These are phyloP conservation scores for Aurelia aurita complex sp. Pacific DNA, from an alignment of 30 jellyfish, hydroid and myxozoan species.

Conservation along the genomic window DNA sequence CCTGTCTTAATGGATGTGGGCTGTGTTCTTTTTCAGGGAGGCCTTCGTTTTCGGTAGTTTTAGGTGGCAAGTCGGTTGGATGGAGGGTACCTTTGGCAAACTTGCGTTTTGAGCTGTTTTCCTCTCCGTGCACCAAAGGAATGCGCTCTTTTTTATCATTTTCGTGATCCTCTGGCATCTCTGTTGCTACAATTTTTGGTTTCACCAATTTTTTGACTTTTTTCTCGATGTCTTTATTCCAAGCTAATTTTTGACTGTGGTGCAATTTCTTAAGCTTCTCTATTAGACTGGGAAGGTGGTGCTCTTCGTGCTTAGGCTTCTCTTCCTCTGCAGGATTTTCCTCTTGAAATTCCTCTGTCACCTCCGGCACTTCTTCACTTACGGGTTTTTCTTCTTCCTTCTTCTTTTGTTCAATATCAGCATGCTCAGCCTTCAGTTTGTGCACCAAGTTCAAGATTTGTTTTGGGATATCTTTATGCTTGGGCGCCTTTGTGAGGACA, in stretches of 20 bases:
- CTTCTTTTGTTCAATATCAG: neutral
- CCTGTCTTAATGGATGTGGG: slow-evolving; percentile 16
- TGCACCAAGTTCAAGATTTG: slow-evolving; percentile 22
- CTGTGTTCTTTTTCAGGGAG: slow-evolving; percentile 42
- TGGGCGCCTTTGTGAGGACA: neutral
- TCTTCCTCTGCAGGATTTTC: neutral
- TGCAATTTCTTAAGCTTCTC: no score
- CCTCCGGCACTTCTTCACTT: neutral
- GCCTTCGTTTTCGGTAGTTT: slow-evolving; percentile 42
- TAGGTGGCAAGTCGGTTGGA: slow-evolving; percentile 65
- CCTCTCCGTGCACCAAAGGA: neutral
- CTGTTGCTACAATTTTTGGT: no score
- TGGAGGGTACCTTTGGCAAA: slow-evolving; percentile 37
- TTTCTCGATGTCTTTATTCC: no score
- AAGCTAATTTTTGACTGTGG: no score
- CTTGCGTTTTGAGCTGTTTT: slow-evolving; percentile 32
- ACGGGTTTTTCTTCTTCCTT: neutral
- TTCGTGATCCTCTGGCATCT: no score
- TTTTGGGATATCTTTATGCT: slow-evolving; percentile 38
- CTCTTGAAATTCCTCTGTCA: slow-evolving; percentile 10
- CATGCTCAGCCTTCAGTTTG: slow-evolving; percentile 28
- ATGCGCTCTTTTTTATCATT: no score
- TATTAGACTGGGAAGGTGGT: no score
- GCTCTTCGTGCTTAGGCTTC: no score
- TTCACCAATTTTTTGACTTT: no score